Base-by-base conservation (phyloP, 2,888 invertebrate genomes). In the Macroteleia sp. region DNA sequence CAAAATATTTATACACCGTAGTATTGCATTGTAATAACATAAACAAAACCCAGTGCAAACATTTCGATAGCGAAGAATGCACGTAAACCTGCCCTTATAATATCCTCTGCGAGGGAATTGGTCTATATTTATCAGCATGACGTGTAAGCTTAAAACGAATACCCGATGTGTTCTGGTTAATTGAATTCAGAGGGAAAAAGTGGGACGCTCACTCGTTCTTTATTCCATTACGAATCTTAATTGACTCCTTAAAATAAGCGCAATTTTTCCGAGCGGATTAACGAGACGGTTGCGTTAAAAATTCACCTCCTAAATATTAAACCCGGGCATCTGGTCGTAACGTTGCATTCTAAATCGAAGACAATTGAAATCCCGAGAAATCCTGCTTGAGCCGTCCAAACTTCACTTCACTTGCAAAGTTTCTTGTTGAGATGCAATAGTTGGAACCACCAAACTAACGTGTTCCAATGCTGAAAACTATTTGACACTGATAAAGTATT, bases 401-500 rank as follows among this genome's bases (percentile, higher is more conserved):
- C 50, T 64, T 52, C 41, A 64, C 52, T 52, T 52, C 4, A 20
- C 20, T 20, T 8, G 19, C 32, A 41, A 59, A 69, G 57, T 59
- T 69, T 8, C 42, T 20, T 17, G 19, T 69, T 41, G 57, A 59
- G 48, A 59, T 61, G 25, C 36, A 39, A 42, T 52, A 44, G 70
- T 30, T 44, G 25, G 44, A 61, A 52, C 41, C 52, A 36, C 10
- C 19, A 16, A 34, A 61, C 59, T 46, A 61, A 52, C 42, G 59
- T 61, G 48, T 52, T 61, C 34, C 34, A 10, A 25, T 19, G 17
- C 30, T 34, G 59, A 70, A 52, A 70, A 70, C 59, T 59, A 61
- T 70, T 70, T 52, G 42, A 59, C 59, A 48, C 52, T 17, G 52
- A 52, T 52, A 52, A 64, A 36, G 61, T 61, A 54, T n/a, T n/a